Percentiles rank a stretch among this genome's conserved stretches.
These are phyloP conservation scores for Cheilosia urbana DNA, from an alignment of 2,888 invertebrate species.

Conservation along the genomic window DNA sequence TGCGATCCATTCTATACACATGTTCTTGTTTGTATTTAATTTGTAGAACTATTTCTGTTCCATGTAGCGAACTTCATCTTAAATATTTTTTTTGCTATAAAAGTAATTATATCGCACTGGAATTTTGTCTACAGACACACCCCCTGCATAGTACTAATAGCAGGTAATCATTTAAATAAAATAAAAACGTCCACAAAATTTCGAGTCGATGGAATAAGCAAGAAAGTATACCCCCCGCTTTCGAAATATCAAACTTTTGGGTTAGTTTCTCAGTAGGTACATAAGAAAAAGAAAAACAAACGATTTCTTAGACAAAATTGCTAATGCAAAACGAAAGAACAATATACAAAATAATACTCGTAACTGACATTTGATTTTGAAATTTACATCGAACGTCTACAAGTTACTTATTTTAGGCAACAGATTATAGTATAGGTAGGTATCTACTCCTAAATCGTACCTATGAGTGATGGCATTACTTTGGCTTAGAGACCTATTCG, in stretches of 20 bases:
- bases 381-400: no score
- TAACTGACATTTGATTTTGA: neutral
- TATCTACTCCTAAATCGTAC: no score
- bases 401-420: no score
- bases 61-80: no score
- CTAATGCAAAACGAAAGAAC: neutral
- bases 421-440: no score
- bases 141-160: neutral
- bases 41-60: no score
- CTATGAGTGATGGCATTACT: no score
- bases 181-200: neutral
- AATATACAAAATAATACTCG: no score
- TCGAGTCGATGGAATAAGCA: neutral
- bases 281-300: neutral
- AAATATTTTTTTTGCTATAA: neutral
- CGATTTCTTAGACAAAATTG: neutral
- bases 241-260: neutral
- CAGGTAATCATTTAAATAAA: neutral
- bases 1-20: no score
- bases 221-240: neutral
- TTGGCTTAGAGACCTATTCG: no score
- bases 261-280: neutral
- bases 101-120: neutral
- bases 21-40: no score
- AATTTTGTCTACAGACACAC: neutral